phyloP scores from a whole-genome alignment of 2,797 vertebrate species.

The Otolemur crassicaudatus region DNA sequence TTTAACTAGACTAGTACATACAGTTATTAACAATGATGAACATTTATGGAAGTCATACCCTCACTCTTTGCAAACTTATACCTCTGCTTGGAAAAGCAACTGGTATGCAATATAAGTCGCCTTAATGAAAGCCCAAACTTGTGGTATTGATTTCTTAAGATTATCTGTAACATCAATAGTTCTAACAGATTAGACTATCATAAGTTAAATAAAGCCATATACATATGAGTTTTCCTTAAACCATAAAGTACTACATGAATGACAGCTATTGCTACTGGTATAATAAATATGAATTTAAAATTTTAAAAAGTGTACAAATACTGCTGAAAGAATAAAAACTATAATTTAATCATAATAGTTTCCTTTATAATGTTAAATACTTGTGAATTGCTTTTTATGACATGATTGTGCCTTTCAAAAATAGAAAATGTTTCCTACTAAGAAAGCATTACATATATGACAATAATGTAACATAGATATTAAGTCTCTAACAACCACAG shows the following conservation, averaged over 20 bases:
- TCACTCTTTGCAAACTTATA: background rate
- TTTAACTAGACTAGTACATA: background rate
- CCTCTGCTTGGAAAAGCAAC: background rate
- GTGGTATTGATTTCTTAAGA: slow-evolving; percentile 22
- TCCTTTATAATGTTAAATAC: slow-evolving; percentile 49
- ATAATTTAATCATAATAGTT: slow-evolving; percentile 40
- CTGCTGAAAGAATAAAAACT: slow-evolving; percentile 21
- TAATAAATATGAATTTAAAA: background rate
- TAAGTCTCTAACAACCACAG: slow-evolving; percentile 34
- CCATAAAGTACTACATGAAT: slow-evolving; percentile 21
- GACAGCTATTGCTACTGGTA: background rate
- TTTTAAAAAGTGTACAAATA: slow-evolving; percentile 5
- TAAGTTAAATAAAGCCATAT: background rate
- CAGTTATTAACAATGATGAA: slow-evolving; percentile 3
- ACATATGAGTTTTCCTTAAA: slow-evolving; percentile 29
- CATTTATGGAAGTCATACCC: background rate
- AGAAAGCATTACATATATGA: slow-evolving; percentile 44
- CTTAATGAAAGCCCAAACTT: background rate
- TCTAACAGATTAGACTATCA: background rate
- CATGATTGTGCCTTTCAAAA: slow-evolving; percentile 56
- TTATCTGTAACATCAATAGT: background rate
- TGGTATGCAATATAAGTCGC: background rate
- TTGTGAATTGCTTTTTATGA: slow-evolving; percentile 48
- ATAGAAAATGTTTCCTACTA: slow-evolving; percentile 19
- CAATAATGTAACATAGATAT: slow-evolving; percentile 35